These are phyloP conservation scores for Cuniculus paca DNA, from an alignment of 2,797 vertebrate species.

Conservation along the genomic window DNA sequence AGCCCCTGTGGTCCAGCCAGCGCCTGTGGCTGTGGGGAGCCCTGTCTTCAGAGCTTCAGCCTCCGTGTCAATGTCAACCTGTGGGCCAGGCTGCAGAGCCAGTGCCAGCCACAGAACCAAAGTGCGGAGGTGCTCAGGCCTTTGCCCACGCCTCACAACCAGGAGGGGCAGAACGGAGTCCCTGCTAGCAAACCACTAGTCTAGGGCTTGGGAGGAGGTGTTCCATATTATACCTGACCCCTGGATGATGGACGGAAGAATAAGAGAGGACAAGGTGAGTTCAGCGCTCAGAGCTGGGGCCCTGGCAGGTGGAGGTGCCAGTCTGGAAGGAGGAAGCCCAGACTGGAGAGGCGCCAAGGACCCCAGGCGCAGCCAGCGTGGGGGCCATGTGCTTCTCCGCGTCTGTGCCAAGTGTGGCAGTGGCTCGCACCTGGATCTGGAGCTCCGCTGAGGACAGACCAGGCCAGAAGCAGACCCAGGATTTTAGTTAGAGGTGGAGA, in stretches of 20 bases:
- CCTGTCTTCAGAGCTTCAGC: too few species aligned
- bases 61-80: background rate
- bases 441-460: background rate
- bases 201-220: background rate
- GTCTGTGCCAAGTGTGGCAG: background rate
- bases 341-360: background rate
- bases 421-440: background rate
- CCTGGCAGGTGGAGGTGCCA: too few species aligned
- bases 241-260: background rate
- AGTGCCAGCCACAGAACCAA: background rate
- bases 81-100: background rate
- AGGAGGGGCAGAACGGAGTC: background rate
- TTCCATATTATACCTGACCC: background rate
- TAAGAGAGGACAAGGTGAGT: background rate
- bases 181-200: conserved; percentile 15
- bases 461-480: background rate
- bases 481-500: background rate
- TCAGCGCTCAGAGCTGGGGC: background rate
- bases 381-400: background rate
- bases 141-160: background rate
- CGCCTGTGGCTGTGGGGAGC: background rate
- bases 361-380: background rate
- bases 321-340: background rate
- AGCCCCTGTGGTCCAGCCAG: background rate
- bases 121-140: background rate